Evolutionary conservation across 2,113 vertebrate species (phyloP).

Genomic region (Siniperca chuatsi): DNA sequence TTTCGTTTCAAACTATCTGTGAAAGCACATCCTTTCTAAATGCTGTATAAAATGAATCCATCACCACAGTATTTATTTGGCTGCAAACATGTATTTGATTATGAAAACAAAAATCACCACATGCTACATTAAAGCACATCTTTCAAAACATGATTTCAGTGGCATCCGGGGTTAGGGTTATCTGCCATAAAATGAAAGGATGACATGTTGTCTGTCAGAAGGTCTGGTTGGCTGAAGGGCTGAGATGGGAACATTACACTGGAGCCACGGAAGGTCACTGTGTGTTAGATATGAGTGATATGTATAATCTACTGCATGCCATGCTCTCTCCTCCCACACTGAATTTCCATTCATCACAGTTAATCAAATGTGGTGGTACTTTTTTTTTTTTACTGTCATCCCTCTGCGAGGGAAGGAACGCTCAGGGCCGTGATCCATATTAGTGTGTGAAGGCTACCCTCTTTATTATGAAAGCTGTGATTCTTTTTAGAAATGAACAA

Average conservation of each 20-base stretch:
- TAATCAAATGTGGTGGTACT: neutral
- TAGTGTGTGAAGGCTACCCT: neutral
- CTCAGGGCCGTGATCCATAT: neutral
- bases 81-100: slow-evolving; percentile 7
- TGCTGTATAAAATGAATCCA: neutral
- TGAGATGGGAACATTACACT: neutral
- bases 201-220: neutral
- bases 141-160: neutral
- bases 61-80: neutral
- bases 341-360: neutral
- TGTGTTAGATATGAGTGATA: neutral
- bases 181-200: neutral
- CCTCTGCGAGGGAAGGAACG: neutral
- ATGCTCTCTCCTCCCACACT: neutral
- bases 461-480: neutral
- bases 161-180: neutral
- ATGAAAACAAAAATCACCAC: neutral
- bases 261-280: neutral
- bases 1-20: neutral
- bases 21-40: neutral
- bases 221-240: neutral
- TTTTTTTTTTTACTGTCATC: neutral
- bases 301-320: neutral
- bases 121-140: neutral
- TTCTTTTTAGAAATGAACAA: neutral